phyloP scores from a whole-genome alignment of 2,797 vertebrate genomes.

The Chromis chromis region DNA sequence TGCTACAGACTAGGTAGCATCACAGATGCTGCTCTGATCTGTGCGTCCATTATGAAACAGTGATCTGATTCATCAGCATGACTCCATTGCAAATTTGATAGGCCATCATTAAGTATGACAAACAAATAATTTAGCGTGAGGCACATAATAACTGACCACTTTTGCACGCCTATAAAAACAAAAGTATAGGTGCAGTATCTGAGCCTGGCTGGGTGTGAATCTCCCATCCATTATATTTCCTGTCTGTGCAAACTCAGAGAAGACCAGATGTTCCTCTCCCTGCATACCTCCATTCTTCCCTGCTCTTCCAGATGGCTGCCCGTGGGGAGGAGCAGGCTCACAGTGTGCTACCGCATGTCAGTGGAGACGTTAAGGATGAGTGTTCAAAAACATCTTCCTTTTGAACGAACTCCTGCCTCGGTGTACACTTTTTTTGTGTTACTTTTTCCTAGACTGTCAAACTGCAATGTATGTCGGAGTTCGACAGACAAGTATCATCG shows the following conservation, averaged over 20 bases:
- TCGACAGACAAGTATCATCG: slow-evolving; percentile 5
- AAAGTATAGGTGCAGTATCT: slow-evolving; percentile 56
- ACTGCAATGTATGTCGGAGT: not conserved
- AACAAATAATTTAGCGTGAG: slow-evolving; percentile 45
- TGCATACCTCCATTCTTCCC: slow-evolving; percentile 65
- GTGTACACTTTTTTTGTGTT: slow-evolving; percentile 8
- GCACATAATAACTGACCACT: slow-evolving; percentile 38
- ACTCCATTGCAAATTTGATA: slow-evolving; percentile 35
- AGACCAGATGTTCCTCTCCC: slow-evolving; percentile 78
- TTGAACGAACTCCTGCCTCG: slow-evolving; percentile 25
- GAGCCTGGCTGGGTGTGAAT: slow-evolving; percentile 44
- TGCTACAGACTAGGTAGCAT: not conserved
- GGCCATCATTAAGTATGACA: slow-evolving; percentile 37
- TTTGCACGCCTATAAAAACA: slow-evolving; percentile 49
- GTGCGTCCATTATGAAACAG: slow-evolving; percentile 28
- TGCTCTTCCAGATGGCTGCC: slow-evolving; percentile 74
- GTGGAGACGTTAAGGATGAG: slow-evolving; percentile 36
- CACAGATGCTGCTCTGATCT: slow-evolving; percentile 37
- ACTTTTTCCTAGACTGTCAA: not conserved
- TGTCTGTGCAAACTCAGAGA: slow-evolving; percentile 52
- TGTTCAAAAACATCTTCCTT: slow-evolving; percentile 38
- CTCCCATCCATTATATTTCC: slow-evolving; percentile 63
- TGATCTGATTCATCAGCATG: slow-evolving; percentile 28
- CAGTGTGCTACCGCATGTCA: slow-evolving; percentile 53
- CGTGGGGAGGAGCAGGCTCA: slow-evolving; percentile 61